A percentile compares a stretch with the other conserved stretches of the same genome.
These are phyloP conservation scores for Diadegma fenestrale DNA, from an alignment of 2,888 invertebrate genomes.

Conservation along the genomic window DNA sequence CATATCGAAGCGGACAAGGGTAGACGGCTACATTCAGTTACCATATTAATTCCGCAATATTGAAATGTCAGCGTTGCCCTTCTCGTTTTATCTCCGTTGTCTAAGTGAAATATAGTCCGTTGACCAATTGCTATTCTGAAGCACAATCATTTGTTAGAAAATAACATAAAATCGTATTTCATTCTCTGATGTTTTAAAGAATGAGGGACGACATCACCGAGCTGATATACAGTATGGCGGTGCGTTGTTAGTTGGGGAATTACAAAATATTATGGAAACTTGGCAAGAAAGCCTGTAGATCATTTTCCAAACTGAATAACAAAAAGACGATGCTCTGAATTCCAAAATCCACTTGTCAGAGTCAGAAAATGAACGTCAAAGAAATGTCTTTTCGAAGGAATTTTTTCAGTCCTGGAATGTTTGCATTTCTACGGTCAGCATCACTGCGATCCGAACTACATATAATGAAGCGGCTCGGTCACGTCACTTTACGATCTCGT, in stretches of 20 bases:
- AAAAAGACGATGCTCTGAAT: not conserved
- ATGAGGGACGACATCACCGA: not conserved
- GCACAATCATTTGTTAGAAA: not conserved
- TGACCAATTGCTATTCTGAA: not conserved
- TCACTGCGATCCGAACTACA: not conserved
- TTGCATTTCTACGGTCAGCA: not conserved
- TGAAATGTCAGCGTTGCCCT: not conserved
- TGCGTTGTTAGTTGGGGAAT: not conserved
- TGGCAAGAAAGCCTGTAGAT: not conserved
- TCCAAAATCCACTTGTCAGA: too few relatives aligned
- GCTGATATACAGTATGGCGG: too few relatives aligned
- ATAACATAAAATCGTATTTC: not conserved
- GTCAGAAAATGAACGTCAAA: not conserved
- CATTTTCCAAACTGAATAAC: not conserved
- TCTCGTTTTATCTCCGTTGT: not conserved
- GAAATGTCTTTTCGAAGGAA: not conserved
- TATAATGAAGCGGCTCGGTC: not conserved
- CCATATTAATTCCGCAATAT: not conserved
- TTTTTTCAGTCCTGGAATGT: not conserved
- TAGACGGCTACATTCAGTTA: not conserved
- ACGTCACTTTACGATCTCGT: not conserved
- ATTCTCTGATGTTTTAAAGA: not conserved
- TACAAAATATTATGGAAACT: not conserved
- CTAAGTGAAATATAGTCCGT: slow-evolving; percentile 14
- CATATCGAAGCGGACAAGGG: not conserved